Evolutionary conservation across 2,797 vertebrate species (phyloP).

Genomic region (Muscicapa striata): DNA sequence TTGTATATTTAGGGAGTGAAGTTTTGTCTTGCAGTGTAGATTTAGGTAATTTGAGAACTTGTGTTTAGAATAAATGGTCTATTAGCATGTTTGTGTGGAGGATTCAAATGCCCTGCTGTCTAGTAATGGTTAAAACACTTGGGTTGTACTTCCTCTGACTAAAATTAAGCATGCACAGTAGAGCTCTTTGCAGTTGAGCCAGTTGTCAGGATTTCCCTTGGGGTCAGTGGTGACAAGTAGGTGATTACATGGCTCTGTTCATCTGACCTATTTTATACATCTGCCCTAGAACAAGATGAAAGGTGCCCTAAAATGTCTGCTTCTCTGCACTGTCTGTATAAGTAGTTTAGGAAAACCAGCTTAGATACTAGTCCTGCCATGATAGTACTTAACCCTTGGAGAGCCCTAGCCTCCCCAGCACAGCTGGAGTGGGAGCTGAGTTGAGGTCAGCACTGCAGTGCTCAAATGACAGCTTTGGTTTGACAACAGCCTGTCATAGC

Average conservation of each 20-base stretch:
- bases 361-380: background rate
- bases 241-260: constrained; percentile 10
- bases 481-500: background rate
- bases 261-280: background rate
- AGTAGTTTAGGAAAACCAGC: background rate
- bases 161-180: background rate
- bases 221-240: constrained; percentile 19
- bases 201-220: constrained; percentile 8
- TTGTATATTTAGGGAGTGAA: background rate
- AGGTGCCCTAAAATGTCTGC: background rate
- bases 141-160: background rate
- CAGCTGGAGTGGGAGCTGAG: background rate
- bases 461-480: background rate
- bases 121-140: background rate
- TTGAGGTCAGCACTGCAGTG: background rate
- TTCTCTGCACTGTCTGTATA: background rate
- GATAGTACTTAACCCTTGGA: background rate
- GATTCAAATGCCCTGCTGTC: background rate
- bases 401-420: background rate
- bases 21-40: background rate
- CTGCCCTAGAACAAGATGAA: background rate
- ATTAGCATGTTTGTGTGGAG: background rate
- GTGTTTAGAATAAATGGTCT: background rate
- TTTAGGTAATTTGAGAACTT: background rate
- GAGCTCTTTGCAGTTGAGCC: background rate